A percentile compares a stretch with the other conserved stretches of the same genome.
phyloP scores from a whole-genome alignment of 1,140 invertebrate genomes.

The Linepithema humile region DNA sequence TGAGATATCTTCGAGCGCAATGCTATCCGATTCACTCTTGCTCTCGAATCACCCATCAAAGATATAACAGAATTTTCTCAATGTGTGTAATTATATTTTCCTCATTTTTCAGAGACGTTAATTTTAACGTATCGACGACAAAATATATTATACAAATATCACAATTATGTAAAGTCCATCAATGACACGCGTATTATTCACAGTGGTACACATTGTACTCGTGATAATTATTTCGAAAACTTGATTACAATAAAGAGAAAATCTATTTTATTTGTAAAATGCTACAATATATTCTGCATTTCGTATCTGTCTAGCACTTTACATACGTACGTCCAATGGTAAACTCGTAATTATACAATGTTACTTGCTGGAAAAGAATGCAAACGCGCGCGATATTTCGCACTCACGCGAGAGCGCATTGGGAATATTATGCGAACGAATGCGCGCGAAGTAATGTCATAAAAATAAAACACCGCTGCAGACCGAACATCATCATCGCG shows the following conservation, averaged over 20 bases:
- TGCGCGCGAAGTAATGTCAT: not conserved
- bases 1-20: not conserved
- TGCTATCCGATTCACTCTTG: not conserved
- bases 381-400: slow-evolving; percentile 18
- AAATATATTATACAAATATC: no score
- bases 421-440: slow-evolving; percentile 25
- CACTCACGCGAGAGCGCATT: not conserved
- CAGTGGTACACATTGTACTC: not conserved
- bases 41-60: not conserved
- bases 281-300: not conserved
- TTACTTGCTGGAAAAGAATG: slow-evolving; percentile 11
- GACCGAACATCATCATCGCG: slow-evolving; percentile 17
- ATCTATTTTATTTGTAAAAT: slow-evolving; percentile 2
- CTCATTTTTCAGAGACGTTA: no score
- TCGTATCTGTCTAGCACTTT: slow-evolving; percentile 2
- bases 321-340: not conserved
- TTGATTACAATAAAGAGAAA: no score
- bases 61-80: no score
- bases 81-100: no score
- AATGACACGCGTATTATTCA: not conserved
- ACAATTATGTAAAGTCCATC: no score
- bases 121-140: no score
- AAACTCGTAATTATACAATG: slow-evolving; percentile 15
- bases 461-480: slow-evolving; percentile 18
- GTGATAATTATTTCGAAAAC: not conserved